Evolutionary conservation across 2,797 vertebrate genomes (phyloP).

Genomic region (Hirundo rustica): DNA sequence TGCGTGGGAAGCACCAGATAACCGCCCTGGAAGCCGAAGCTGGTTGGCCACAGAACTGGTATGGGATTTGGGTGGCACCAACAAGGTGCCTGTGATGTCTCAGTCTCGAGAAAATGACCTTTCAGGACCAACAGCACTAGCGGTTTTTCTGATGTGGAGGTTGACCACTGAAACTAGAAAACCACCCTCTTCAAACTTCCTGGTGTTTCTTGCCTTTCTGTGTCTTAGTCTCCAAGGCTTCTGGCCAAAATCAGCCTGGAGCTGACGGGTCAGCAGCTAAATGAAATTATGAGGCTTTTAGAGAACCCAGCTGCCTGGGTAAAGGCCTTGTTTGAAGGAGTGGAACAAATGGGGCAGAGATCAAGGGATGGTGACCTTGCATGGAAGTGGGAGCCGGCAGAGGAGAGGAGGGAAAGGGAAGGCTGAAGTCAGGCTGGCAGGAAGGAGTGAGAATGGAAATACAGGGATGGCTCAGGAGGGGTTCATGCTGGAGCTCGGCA

Average conservation of each 20-base stretch:
- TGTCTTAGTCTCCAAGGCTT: not conserved
- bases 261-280: not conserved
- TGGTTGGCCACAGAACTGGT: not conserved
- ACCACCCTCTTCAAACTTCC: not conserved
- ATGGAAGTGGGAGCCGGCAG: not conserved
- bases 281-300: not conserved
- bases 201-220: not conserved
- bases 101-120: not conserved
- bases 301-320: not conserved
- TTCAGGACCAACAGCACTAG: not conserved
- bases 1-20: rapidly evolving
- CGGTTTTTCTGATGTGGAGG: conserved; percentile 24
- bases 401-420: not conserved
- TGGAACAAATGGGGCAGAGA: not conserved
- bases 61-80: not conserved
- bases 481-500: not conserved
- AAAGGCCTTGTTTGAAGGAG: not conserved
- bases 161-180: not conserved
- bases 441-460: not conserved
- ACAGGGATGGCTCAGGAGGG: not conserved
- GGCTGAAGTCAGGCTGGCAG: not conserved
- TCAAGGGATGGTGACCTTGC: rapidly evolving
- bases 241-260: not conserved
- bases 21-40: not conserved
- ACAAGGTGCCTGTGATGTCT: not conserved